phyloP scores from a whole-genome alignment of 2,888 invertebrate genomes.

The Stenoptilia bipunctidactyla region DNA sequence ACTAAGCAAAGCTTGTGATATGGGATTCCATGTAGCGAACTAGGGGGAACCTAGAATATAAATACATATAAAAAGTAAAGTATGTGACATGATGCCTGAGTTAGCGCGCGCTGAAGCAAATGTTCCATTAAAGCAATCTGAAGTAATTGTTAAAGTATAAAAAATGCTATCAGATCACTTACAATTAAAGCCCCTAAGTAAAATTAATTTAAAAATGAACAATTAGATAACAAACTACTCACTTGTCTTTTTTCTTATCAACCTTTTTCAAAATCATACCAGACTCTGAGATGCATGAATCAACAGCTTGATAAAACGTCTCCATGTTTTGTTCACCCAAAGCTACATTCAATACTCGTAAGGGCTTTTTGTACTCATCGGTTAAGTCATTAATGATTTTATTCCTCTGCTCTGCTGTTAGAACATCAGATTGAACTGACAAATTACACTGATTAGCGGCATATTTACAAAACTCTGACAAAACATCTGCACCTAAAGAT shows the following conservation, averaged over 20 bases:
- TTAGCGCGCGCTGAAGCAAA: too few relatives aligned
- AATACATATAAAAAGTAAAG: too few relatives aligned
- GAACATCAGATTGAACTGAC: conserved; percentile 70
- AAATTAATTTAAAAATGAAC: too few relatives aligned
- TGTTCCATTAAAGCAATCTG: too few relatives aligned
- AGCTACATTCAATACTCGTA: conserved; percentile 78
- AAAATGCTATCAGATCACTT: too few relatives aligned
- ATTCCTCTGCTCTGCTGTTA: conserved; percentile 75
- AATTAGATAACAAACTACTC: conserved; percentile 23
- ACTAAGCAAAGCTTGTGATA: too few relatives aligned
- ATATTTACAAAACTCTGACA: conserved; percentile 83
- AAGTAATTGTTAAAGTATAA: too few relatives aligned
- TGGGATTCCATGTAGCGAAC: too few relatives aligned
- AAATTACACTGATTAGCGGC: conserved; percentile 81
- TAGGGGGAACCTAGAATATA: too few relatives aligned
- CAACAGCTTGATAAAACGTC: conserved; percentile 82
- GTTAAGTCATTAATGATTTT: conserved; percentile 79
- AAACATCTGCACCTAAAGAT: conserved; percentile 85
- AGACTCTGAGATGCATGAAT: conserved; percentile 77
- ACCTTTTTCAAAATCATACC: conserved; percentile 88
- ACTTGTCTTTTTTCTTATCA: conserved; percentile 89
- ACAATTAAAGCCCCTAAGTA: too few relatives aligned
- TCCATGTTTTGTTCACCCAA: conserved; percentile 80
- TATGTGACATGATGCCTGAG: too few relatives aligned
- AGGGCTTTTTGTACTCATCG: conserved; percentile 75